phyloP scores from a whole-genome alignment of 1,140 invertebrate species.

The Rhynchophorus ferrugineus region DNA sequence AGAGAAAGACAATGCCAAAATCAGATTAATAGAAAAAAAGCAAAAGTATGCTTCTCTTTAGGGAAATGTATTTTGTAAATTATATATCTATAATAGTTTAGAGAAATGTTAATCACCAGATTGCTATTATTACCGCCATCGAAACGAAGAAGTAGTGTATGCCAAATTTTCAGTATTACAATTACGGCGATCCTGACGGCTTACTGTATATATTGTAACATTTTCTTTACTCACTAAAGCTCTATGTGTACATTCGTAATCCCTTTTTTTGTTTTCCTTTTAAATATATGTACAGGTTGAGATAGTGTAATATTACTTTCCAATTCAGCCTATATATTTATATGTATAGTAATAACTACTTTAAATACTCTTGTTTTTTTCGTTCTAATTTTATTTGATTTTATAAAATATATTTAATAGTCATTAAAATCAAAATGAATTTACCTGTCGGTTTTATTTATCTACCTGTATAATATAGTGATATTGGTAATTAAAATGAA shows the following conservation, averaged over 20 bases:
- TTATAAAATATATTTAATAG: constrained; percentile 16
- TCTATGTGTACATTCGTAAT: constrained; percentile 8
- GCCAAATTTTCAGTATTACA: constrained; percentile 22
- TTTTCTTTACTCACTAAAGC: constrained; percentile 1
- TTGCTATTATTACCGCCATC: too few relatives aligned
- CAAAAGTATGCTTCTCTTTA: constrained; percentile 1
- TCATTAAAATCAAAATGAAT: constrained; percentile 13
- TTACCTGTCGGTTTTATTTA: not conserved
- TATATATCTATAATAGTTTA: too few relatives aligned
- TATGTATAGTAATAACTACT: constrained; percentile 4
- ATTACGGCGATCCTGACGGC: constrained; percentile 5
- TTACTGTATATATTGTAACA: constrained; percentile 18
- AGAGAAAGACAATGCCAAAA: constrained; percentile 5
- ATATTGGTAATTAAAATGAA: too few relatives aligned
- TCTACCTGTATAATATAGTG: too few relatives aligned
- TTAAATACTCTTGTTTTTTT: constrained; percentile 15
- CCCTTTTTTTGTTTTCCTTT: not conserved
- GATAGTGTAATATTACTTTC: not conserved
- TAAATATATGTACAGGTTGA: constrained; percentile 11
- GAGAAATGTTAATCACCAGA: too few relatives aligned
- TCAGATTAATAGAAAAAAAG: not conserved
- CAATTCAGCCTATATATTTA: not conserved
- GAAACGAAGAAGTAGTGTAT: constrained; percentile 23
- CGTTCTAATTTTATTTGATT: constrained; percentile 16
- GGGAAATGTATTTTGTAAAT: constrained; percentile 6